Base-by-base conservation (phyloP, 2,113 vertebrate species). In the Cryptotis parvus region DNA sequence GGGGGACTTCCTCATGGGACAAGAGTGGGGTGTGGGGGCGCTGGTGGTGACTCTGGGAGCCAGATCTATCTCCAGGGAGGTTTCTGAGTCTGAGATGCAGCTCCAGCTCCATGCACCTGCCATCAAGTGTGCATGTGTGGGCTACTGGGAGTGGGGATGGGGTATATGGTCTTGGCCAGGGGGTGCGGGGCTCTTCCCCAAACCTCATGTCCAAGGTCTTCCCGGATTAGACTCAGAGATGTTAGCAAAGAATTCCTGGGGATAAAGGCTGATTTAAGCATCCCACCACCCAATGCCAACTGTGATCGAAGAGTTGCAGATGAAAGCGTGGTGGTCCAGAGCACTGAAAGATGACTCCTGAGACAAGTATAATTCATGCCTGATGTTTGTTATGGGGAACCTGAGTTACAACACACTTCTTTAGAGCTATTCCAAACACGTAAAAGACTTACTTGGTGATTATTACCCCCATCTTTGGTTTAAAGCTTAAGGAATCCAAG, bases 401-500 rank as follows among this genome's bases (percentile, higher is more conserved):
- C n/a, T 16, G 63, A 49, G 14, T 6, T 6, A 58, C 24, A 70
- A 1, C 14, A 41, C 68, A 85, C 8, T 41, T 77, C 76, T 93
- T 63, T 37, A 74, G 31, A 89, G 39, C 39, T 39, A 75, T 33
- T 43, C 3, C 9, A 75, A 90, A 66, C 24, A 74, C 39, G 52
- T 9, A 76, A 39, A 4, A 79, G 45, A 92, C 96, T 97, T 93
- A 97, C 96, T 95, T 96, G 7, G 81, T 95, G 84, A 97, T 93
- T 78, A 89, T 31, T 20, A 94, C 61, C 66, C 96, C 89, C 14
- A 75, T 96, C 65, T 6, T 86, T 0, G 95, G 92, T 68, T 94
- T 97, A 79, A 97, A 97, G 74, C 93, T 95, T 93, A 97, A 93
- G 75, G 96, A 96, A 89, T 97, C 95, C 91, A 97, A 95, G 75